phyloP scores from a whole-genome alignment of 2,113 vertebrate genomes.

The Taxidea taxus region DNA sequence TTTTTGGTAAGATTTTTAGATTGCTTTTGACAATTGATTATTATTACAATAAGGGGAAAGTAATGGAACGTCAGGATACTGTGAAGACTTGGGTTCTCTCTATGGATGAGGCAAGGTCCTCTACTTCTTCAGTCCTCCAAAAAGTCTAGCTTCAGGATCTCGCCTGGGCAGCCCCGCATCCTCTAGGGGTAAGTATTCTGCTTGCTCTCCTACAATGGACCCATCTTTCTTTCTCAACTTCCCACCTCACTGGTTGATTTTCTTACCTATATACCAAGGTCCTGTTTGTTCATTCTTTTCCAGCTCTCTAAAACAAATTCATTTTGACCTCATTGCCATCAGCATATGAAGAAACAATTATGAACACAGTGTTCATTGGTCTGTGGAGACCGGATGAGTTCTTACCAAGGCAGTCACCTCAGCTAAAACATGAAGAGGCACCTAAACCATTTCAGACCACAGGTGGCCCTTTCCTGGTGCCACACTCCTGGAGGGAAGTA shows the following conservation, averaged over 20 bases:
- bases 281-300: not conserved
- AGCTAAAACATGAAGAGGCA: not conserved
- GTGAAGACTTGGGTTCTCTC: not conserved
- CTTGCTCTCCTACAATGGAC: not conserved
- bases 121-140: not conserved
- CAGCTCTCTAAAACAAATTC: not conserved
- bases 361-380: not conserved
- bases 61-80: not conserved
- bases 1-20: not conserved
- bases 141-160: not conserved
- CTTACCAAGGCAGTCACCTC: not conserved
- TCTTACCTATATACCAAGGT: not conserved
- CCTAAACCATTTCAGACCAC: not conserved
- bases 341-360: not conserved
- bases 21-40: not conserved
- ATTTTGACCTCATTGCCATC: not conserved
- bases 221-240: not conserved
- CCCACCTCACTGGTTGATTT: not conserved
- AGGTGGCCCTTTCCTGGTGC: not conserved
- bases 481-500: not conserved
- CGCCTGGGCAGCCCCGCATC: not conserved
- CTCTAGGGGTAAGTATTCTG: not conserved
- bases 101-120: not conserved
- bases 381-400: not conserved
- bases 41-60: not conserved